Evolutionary conservation across 1,140 invertebrate species (phyloP), one percentile per base, ranked within the genome.

Genomic region (Nylanderia fulva): DNA sequence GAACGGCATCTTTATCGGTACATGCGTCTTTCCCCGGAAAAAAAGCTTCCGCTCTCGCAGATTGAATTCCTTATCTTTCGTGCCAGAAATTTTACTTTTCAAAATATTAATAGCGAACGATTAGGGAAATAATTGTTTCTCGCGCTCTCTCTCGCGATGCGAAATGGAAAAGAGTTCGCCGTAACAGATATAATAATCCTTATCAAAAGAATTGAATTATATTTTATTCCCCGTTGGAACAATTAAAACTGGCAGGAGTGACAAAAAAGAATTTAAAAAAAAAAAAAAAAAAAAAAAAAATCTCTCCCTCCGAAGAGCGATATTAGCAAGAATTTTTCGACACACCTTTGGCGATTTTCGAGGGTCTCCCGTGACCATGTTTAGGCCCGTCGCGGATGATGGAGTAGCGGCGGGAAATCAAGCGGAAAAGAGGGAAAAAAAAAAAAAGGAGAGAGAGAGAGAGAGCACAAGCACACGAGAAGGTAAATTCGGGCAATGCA

Each of bases 401-500:
- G 45, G 39, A 84, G n/a, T 63, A 52, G 36, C 61, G 29, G 45
- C 72, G 72, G 36, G 56, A 84, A 48, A 66, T 74, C 69, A 66
- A 84, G 84, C 33, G 42, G 18, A 29, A 52, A 60, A 69, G 64
- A 58, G n/a, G 27, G 24, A 42, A 74, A 60, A 60, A 72, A 77
- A 52, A 64, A 88, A 45, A 74, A 58, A 33, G 39, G 33, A 39
- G 27, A 27, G 69, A n/a, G n/a, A n/a, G n/a, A n/a, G n/a, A n/a
- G n/a, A n/a, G n/a, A n/a, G n/a, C n/a, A n/a, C n/a, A n/a, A n/a
- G n/a, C n/a, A n/a, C 75, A 60, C 84, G 61, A n/a, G n/a, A 52
- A 69, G 85, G 69, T 80, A 88, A 90, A 90, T 90, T 90, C 87
- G 88, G 85, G 77, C 87, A 89, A 90, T 89, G 85, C 76, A 89